Evolutionary conservation across 2,113 vertebrate genomes (phyloP), one percentile per base, ranked within the genome.

Genomic region (Anseranas semipalmata): DNA sequence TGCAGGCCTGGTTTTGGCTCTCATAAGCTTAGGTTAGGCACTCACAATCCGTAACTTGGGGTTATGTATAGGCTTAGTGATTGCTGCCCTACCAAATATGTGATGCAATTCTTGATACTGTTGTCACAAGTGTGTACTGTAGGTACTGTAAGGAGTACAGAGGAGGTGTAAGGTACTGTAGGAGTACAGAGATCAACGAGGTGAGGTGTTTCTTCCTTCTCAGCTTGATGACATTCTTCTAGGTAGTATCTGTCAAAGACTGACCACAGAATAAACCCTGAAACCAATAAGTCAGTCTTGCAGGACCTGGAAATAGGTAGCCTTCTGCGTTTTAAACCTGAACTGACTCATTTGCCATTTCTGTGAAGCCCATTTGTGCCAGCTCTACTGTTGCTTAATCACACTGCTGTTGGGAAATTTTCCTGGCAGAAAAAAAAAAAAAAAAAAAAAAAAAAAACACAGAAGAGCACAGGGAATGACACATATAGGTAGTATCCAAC

Each of bases 91-190:
- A 45, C 2, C 25, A 73, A 70, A 39, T 41, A 45, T 3, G 2
- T 1, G 0, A 5, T 10, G 14, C 2, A 4, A 41, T 58, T 75
- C 52, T 59, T 45, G 27, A 46, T 13, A 22, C 7, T 30, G 2
- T 20, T 73, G 13, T 10, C 56, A 35, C 6, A 81, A 56, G 63
- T 8, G 5, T n/a, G n/a, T n/a, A n/a, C n/a, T n/a, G n/a, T n/a
- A n/a, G n/a, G n/a, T n/a, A n/a, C n/a, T n/a, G n/a, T n/a, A n/a
- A 62, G 27, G 37, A 73, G 33, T n/a, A 45, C 62, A 6, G 22
- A 63, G 35, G 10, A 5, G 5, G 6, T 1, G 2, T n/a, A n/a
- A n/a, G n/a, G n/a, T n/a, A n/a, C n/a, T n/a, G n/a, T n/a, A 62
- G 27, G 37, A 73, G 33, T n/a, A 45, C 62, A 6, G 22, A 63